phyloP scores from a whole-genome alignment of 2,888 invertebrate species.

The Aspidiotus destructor region DNA sequence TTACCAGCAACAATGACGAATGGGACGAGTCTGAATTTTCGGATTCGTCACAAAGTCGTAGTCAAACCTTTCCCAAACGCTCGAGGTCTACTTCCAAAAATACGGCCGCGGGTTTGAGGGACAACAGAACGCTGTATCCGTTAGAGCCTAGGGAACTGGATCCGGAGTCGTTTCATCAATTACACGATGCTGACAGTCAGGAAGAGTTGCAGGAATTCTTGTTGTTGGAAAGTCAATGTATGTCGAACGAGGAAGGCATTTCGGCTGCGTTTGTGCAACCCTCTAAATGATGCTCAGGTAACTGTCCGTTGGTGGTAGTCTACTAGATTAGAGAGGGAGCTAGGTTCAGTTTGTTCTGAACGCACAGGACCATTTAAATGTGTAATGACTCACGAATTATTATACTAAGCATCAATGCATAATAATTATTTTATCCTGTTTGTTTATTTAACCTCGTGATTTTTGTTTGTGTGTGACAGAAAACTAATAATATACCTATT shows the following conservation, averaged over 20 bases:
- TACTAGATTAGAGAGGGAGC: not conserved
- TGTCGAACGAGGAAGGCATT: slow-evolving; percentile 45
- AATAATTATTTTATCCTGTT: too few relatives aligned
- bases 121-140: slow-evolving; percentile 44
- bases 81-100: slow-evolving; percentile 33
- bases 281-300: slow-evolving; percentile 4
- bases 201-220: slow-evolving; percentile 55
- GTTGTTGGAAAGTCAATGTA: slow-evolving; percentile 52
- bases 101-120: slow-evolving; percentile 37
- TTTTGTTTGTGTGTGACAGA: too few relatives aligned
- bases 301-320: not conserved
- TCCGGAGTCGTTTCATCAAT: slow-evolving; percentile 48
- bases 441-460: too few relatives aligned
- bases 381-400: too few relatives aligned
- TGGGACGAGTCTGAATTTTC: slow-evolving; percentile 4
- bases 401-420: too few relatives aligned
- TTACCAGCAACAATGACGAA: slow-evolving; percentile 9
- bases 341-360: too few relatives aligned
- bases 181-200: slow-evolving; percentile 52
- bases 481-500: too few relatives aligned
- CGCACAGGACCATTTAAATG: too few relatives aligned
- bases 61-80: slow-evolving; percentile 48
- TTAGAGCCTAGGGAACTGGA: slow-evolving; percentile 52
- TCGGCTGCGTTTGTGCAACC: slow-evolving; percentile 42
- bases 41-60: slow-evolving; percentile 24